Conservation (phyloP, 2,888 invertebrate species). For the Dicyrtomina minuta region DNA sequence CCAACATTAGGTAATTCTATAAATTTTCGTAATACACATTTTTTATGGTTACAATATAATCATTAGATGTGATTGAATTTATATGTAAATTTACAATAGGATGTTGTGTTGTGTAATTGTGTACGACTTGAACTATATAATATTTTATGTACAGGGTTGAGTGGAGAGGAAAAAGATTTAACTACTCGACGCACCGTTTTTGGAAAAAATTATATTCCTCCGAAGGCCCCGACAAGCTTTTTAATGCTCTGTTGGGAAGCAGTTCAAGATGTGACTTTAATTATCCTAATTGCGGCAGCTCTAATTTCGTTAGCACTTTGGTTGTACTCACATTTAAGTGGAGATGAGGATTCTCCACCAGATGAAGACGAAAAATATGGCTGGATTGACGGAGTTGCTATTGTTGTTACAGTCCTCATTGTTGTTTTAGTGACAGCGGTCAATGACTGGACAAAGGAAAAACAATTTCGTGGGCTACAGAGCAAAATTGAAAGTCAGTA, state of each 20-base stretch:
- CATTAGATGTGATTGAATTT: background rate
- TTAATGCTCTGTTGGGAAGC: conserved; percentile 98
- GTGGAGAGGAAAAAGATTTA: conserved; percentile 83
- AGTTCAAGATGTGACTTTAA: conserved; percentile 96
- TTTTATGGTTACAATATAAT: background rate
- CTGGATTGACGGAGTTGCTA: conserved; percentile 99
- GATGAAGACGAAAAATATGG: conserved; percentile 84
- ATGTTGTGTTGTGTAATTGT: too few species aligned
- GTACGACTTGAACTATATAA: background rate
- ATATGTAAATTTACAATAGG: background rate
- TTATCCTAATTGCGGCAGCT: conserved; percentile 97
- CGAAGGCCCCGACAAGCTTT: conserved; percentile 98
- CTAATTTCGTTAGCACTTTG: conserved; percentile 95
- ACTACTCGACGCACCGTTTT: conserved; percentile 91
- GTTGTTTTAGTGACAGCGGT: conserved; percentile 99
- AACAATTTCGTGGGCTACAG: conserved; percentile 97
- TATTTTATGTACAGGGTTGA: conserved; percentile 66
- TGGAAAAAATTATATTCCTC: conserved; percentile 97
- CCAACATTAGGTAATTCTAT: conserved; percentile 58
- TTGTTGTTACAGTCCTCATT: conserved; percentile 96
- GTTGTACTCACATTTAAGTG: conserved; percentile 59
- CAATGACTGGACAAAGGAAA: conserved; percentile 99
- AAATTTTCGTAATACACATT: background rate
- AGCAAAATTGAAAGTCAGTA: conserved; percentile 80
- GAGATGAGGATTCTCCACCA: conserved; percentile 59